Conservation (phyloP, 2,888 invertebrate genomes). For the Junonia oenone region DNA sequence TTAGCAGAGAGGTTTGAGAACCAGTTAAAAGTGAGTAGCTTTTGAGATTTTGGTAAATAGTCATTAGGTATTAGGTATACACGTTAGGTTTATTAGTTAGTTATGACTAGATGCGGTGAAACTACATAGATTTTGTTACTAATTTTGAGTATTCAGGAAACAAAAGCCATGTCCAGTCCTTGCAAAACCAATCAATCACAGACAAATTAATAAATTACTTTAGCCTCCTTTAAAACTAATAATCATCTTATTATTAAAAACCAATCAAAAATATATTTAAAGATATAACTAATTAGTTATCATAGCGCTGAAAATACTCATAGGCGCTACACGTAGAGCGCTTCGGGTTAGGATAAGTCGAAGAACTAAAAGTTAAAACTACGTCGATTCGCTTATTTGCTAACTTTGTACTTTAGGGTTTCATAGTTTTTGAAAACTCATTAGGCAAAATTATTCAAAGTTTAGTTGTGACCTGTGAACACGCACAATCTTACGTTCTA, state of each 20-base stretch:
- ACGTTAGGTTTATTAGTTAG: neutral
- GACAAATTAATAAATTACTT: constrained; percentile 35
- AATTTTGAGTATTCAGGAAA: neutral
- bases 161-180: constrained; percentile 35
- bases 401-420: constrained; percentile 62
- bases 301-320: constrained; percentile 16
- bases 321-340: neutral
- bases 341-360: neutral
- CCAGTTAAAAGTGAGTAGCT: too few relatives aligned
- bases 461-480: constrained; percentile 32
- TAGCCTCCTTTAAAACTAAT: constrained; percentile 39
- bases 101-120: constrained; percentile 23
- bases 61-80: too few relatives aligned
- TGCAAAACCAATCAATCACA: constrained; percentile 37
- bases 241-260: constrained; percentile 1
- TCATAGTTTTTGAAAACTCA: constrained; percentile 22
- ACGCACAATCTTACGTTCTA: constrained; percentile 13
- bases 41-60: too few relatives aligned
- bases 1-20: too few relatives aligned
- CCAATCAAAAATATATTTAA: neutral
- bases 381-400: constrained; percentile 27
- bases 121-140: neutral
- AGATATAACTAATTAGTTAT: neutral
- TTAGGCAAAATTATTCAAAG: constrained; percentile 15
- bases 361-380: constrained; percentile 19